Base-by-base conservation (phyloP, 1,140 invertebrate genomes). In the Drosophila ficusphila region DNA sequence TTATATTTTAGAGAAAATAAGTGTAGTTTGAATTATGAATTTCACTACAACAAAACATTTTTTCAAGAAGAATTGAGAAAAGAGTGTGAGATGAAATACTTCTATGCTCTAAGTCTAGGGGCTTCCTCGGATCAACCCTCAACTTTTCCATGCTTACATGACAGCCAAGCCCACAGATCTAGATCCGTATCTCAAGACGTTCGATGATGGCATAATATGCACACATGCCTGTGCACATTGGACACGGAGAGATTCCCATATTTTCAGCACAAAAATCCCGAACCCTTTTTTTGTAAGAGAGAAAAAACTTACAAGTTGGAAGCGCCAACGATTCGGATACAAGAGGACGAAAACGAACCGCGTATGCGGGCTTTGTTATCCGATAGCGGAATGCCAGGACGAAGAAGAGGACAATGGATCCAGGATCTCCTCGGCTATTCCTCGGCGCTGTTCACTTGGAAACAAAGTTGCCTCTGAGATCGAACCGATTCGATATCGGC, bases 351-450 rank as follows among this genome's bases (percentile, higher is more conserved):
- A 85, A 68, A 65, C 71, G 67, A 85, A 85, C 78, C 81, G 52
- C 48, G 54, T n/a, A 88, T 88, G 82, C 82, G 82, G 82, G 82
- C 77, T 39, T 61, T 78, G 82, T 82, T 89, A 88, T 89, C 82
- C 82, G 82, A 88, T 88, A 88, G 81, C 73, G 60, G 76, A 69
- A 73, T 79, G 64, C 41, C 42, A 69, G 58, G 33, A 68, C 42
- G 9, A 47, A 25, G 38, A 49, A 19, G 33, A 57, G 34, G 39
- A 41, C 52, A 41, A 51, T 27, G 39, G 34, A 51, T 36, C 38
- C 74, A 67, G 76, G 56, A 75, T 57, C 73, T 65, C 33, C 73
- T 65, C 33, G 25, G 33, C 62, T 31, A 52, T 51, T 56, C 1
- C 33, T 25, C 34, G 19, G 36, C 52, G 64, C 70, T 77, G 77